A percentile compares a stretch with the other conserved stretches of the same genome.
Conservation (phyloP, 1,140 invertebrate genomes). For the Anoplolepis gracilipes region DNA sequence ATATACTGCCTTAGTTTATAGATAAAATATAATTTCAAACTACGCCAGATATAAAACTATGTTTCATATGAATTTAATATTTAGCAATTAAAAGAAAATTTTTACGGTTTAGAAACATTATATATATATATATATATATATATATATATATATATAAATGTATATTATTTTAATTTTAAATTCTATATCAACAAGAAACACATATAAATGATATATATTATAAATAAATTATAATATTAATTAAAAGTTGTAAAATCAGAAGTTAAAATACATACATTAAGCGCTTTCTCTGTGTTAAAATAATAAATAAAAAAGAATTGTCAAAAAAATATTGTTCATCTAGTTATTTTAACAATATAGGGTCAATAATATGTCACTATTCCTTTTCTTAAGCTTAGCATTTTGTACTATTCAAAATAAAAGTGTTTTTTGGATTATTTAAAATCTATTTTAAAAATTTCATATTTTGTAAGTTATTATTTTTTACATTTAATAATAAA, state of each 20-base stretch:
- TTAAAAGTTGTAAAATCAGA: neutral
- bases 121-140: too few species aligned
- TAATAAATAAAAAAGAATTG: neutral
- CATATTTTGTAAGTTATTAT: neutral
- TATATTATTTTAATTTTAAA: slow-evolving; percentile 1
- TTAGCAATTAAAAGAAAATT: neutral
- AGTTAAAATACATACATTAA: neutral
- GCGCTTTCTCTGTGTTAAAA: neutral
- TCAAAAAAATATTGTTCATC: slow-evolving; percentile 56
- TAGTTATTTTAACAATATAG: slow-evolving; percentile 7
- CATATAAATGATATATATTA: neutral
- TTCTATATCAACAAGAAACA: neutral
- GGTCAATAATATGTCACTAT: neutral
- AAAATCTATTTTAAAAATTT: neutral
- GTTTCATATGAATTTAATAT: neutral
- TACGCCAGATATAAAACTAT: neutral
- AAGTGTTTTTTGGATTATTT: neutral
- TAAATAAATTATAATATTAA: neutral
- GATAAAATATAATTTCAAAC: neutral
- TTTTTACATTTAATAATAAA: neutral
- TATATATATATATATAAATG: too few species aligned
- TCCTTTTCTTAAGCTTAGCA: neutral
- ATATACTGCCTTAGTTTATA: neutral
- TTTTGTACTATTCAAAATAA: neutral
- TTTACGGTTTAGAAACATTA: neutral